Evolutionary conservation across 2,797 vertebrate genomes (phyloP), one percentile per base, ranked within the genome.

Genomic region (Mus minutoides): DNA sequence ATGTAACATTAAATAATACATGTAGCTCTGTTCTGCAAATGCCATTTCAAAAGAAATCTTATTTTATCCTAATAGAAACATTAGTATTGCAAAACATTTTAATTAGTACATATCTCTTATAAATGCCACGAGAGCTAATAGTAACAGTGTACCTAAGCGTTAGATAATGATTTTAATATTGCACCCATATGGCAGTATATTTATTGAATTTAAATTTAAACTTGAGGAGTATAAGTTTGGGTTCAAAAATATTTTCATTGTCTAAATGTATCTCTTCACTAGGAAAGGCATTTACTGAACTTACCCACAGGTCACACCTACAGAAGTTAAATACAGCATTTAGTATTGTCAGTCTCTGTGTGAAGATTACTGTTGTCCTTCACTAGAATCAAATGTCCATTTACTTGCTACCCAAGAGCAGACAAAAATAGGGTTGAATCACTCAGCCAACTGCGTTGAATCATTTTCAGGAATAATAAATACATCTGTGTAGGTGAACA

Each of bases 71-170:
- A 87, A 82, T 40, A 92, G 64, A 92, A 88, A 83, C 94, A 67
- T 52, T 94, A 93, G 43, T 96, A 49, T 60, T 94, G 58, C 21
- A 92, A 96, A 97, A 84, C 58, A 75, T 93, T 97, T 96, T 94
- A 96, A 90, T 76, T 83, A 94, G 77, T 90, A 22, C 3, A 34
- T 58, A 85, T 91, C 71, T 96, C 37, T 84, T 94, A 86, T 13
- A 90, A 84, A 94, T 58, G 43, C 7, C 40, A 85, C 83, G 88
- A 92, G 37, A 94, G 31, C 52, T 90, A 11, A 94, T 76, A 90
- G 56, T 54, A 86, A 43, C 58, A 88, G 29, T 4, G 13, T 67
- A 67, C 37, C 77, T 46, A 80, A 93, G 26, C 52, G n/a, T 80
- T 78, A 82, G 56, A 87, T 54, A 90, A 86, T 64, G 19, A n/a